A percentile compares a stretch with the other conserved stretches of the same genome.
Evolutionary conservation across 2,113 vertebrate species (phyloP).

Genomic region (Coturnix japonica): DNA sequence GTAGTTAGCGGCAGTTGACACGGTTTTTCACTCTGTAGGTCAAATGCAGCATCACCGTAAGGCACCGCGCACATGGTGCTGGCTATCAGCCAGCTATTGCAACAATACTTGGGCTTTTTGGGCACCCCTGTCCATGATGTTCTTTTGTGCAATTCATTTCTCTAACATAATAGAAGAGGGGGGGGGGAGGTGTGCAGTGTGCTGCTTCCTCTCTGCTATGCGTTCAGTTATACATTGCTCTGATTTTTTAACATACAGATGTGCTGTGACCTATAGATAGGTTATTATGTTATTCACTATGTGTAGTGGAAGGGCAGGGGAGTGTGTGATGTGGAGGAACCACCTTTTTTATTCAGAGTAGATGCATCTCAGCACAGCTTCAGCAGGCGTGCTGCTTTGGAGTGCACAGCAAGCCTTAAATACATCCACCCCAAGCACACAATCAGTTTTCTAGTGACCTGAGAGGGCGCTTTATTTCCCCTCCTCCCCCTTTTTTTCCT

Average conservation of each 20-base stretch:
- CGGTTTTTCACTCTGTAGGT: constrained; percentile 77
- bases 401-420: background rate
- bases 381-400: background rate
- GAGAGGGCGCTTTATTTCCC: background rate
- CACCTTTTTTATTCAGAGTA: background rate
- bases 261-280: constrained; percentile 25
- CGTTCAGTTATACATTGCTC: background rate
- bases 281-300: constrained; percentile 24
- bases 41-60: constrained; percentile 59
- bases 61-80: background rate
- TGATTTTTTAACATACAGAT: constrained; percentile 13
- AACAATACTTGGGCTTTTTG: background rate
- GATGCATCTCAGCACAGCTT: background rate
- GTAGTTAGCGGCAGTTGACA: constrained; percentile 74
- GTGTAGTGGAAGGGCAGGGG: background rate
- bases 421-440: background rate
- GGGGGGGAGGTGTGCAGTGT: background rate
- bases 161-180: background rate
- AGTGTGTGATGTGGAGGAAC: background rate
- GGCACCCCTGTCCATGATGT: background rate
- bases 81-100: constrained; percentile 42
- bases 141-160: constrained; percentile 23
- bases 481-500: accelerated
- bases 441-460: background rate
- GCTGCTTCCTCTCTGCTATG: background rate